Evolutionary conservation across 35 echinoderm and acorn worm genomes (phyloP).

Genomic region (Apostichopus californicus): DNA sequence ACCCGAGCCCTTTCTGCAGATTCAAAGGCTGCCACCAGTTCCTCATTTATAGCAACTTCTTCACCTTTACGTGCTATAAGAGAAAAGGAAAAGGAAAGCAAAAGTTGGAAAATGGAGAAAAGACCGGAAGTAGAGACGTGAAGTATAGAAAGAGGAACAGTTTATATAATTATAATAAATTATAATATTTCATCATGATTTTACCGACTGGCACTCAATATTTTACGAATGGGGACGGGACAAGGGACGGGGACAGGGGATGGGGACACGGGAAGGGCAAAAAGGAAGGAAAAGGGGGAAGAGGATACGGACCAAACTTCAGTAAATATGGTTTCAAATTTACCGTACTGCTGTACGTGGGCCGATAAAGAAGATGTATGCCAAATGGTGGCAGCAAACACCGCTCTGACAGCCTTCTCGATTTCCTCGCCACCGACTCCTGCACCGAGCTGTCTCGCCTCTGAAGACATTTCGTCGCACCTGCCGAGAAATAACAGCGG

Average conservation of each 20-base stretch:
- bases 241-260: too few relatives aligned
- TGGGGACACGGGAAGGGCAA: too few relatives aligned
- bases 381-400: conserved; percentile 96
- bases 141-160: too few relatives aligned
- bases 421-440: conserved; percentile 77
- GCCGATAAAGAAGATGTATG: conserved; percentile 72
- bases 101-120: neutral
- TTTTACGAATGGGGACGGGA: too few relatives aligned
- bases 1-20: conserved; percentile 6
- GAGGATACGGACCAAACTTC: neutral
- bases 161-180: too few relatives aligned
- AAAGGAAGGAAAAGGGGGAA: neutral
- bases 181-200: neutral
- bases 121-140: too few relatives aligned
- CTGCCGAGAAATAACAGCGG: conserved; percentile 40
- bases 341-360: conserved; percentile 63
- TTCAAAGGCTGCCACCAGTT: conserved; percentile 15
- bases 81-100: neutral
- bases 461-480: conserved; percentile 52
- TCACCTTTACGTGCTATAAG: neutral
- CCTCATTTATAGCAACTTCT: neutral
- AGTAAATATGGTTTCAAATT: conserved; percentile 2
- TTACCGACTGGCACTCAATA: neutral
- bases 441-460: conserved; percentile 3
- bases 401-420: conserved; percentile 66